Conservation (phyloP, 2,797 vertebrate species). For the Halcyon chelicuti region DNA sequence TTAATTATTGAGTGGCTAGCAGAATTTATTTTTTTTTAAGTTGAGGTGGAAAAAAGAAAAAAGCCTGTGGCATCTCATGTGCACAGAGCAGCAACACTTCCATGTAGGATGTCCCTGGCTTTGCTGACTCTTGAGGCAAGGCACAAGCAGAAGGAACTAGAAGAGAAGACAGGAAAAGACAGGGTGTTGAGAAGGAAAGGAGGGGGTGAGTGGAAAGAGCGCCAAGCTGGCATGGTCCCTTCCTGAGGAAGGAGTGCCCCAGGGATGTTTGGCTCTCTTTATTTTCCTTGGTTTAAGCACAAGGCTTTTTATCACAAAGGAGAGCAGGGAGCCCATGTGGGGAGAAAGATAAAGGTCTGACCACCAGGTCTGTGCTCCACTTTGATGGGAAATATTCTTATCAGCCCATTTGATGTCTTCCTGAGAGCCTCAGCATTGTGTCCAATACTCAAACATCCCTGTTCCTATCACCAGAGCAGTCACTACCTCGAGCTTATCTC, state of each 20-base stretch:
- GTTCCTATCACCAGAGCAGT: background rate
- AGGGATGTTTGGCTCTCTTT: background rate
- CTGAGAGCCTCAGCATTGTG: slow-evolving; percentile 50
- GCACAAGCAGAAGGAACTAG: background rate
- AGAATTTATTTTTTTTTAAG: slow-evolving; percentile 29
- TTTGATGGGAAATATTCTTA: slow-evolving; percentile 37
- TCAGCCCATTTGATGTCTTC: slow-evolving; percentile 47
- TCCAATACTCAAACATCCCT: slow-evolving; percentile 16
- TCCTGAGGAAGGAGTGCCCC: background rate
- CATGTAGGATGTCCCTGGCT: background rate
- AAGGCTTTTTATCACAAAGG: slow-evolving; percentile 3
- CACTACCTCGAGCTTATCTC: slow-evolving; percentile 47
- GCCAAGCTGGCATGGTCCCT: background rate
- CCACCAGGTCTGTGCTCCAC: background rate
- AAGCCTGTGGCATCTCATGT: background rate
- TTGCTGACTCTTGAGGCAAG: background rate
- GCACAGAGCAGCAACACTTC: background rate
- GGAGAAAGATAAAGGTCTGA: slow-evolving; percentile 38
- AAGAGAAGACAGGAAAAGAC: background rate
- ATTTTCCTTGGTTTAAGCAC: background rate
- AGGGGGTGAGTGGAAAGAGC: background rate
- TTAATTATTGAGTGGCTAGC: slow-evolving; percentile 70
- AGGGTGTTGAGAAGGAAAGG: background rate
- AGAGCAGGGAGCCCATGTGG: background rate
- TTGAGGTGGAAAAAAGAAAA: slow-evolving; percentile 13